Conservation (phyloP, 53 echinoderm and acorn worm species). For the Temnopleurus reevesii region DNA sequence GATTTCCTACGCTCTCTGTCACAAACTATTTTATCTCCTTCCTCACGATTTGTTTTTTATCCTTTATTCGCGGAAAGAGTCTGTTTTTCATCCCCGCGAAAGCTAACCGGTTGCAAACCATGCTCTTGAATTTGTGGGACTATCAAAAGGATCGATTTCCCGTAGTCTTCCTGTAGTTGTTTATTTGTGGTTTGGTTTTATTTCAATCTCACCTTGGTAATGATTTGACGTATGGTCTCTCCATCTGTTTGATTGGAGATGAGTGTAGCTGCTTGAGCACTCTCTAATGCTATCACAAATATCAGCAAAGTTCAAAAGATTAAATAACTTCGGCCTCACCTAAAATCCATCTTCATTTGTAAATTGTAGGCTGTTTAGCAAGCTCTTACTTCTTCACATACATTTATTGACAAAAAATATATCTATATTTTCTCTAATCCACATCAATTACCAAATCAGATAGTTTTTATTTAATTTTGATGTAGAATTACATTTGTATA, state of each 20-base stretch:
- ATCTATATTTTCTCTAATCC: too few relatives aligned
- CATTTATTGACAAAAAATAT: too few relatives aligned
- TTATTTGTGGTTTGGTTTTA: background rate
- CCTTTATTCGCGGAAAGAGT: conserved; percentile 14
- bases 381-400: too few relatives aligned
- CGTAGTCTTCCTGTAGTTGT: background rate
- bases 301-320: background rate
- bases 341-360: too few relatives aligned
- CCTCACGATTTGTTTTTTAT: conserved; percentile 26
- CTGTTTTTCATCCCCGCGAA: background rate
- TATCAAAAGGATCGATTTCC: background rate
- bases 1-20: conserved; percentile 53
- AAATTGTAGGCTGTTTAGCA: too few relatives aligned
- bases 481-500: too few relatives aligned
- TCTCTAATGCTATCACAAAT: background rate
- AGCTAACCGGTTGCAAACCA: background rate
- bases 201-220: background rate
- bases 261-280: background rate
- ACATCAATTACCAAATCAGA: too few relatives aligned
- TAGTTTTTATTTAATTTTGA: too few relatives aligned
- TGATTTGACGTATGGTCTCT: background rate
- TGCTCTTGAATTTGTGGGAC: background rate
- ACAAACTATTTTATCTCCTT: conserved; percentile 47
- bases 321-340: too few relatives aligned
- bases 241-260: conserved; percentile 8